phyloP scores from a whole-genome alignment of 2,888 invertebrate genomes.

The Protodeltote pygarga region DNA sequence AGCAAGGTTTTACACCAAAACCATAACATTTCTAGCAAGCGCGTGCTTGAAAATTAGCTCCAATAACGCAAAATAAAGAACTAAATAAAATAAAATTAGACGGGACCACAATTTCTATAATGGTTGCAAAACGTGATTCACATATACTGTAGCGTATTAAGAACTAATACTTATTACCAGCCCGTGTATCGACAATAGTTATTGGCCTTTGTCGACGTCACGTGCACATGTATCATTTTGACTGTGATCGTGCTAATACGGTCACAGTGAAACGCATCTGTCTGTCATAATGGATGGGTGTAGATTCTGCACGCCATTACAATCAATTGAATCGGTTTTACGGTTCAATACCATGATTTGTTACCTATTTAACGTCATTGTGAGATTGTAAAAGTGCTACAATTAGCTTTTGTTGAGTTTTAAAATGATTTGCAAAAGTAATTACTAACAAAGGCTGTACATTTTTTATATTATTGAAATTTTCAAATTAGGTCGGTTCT shows the following conservation, averaged over 20 bases:
- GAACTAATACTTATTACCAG: constrained; percentile 54
- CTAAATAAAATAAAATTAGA: background rate
- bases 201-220: constrained; percentile 69
- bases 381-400: constrained; percentile 5
- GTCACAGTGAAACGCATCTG: constrained; percentile 43
- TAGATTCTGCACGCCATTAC: constrained; percentile 46
- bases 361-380: constrained; percentile 12
- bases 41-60: no score
- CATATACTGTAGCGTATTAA: constrained; percentile 61
- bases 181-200: constrained; percentile 54
- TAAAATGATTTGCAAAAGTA: no score
- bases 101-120: background rate
- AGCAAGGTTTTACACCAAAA: no score
- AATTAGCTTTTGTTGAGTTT: constrained; percentile 19
- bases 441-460: no score
- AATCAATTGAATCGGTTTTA: constrained; percentile 39
- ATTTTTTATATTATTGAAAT: no score
- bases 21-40: no score
- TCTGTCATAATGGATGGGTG: constrained; percentile 38
- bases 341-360: constrained; percentile 26
- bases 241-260: constrained; percentile 53
- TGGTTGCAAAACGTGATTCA: constrained; percentile 71
- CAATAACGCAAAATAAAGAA: no score
- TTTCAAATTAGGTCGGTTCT: no score
- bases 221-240: constrained; percentile 69